Evolutionary conservation across 2,888 invertebrate species (phyloP), one percentile per base, ranked within the genome.

Genomic region (Macroteleia sp.): DNA sequence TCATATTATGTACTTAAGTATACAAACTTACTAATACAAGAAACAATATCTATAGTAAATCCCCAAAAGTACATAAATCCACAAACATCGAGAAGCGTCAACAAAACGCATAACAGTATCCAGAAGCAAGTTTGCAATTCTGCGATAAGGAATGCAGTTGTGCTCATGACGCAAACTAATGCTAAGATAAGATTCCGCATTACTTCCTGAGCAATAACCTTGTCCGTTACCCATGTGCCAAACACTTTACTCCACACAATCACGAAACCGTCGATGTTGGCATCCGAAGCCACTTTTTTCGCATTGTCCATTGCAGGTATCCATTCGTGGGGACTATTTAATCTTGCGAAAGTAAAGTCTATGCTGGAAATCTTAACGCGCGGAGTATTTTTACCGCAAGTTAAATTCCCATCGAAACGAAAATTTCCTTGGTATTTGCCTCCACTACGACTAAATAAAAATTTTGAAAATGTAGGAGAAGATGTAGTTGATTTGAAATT

Each of bases 11-110:
- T n/a, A n/a, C n/a, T n/a, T n/a, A n/a, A n/a, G n/a, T n/a, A n/a
- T n/a, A n/a, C n/a, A n/a, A n/a, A 71, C 82, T 84, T 69, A 90
- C 95, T 96, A 62, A 97, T 96, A 86, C 96, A 96, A 57, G 96
- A 95, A 8, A 95, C 95, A 56, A 96, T 94, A 88, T 97, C 96
- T 34, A 97, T 95, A 2, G 96, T 96, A 88, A 96, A 92, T 3
- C 95, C 96, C 96, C 96, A 96, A 80, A 94, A 93, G 87, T 95
- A 95, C 95, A 96, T 96, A 87, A 94, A 95, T 1, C 96, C 96
- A 82, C 95, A 94, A 9, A 96, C 95, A 85, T 96, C 95, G 0
- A 95, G 88, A 90, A 96, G 93, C 0, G 96, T 96, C 80, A 96
- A 91, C 32, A 96, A 89, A 12, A 96, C 95, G 86, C 96, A 95